phyloP scores from a whole-genome alignment of 2,888 invertebrate genomes.

The Cacoxenus indagator region DNA sequence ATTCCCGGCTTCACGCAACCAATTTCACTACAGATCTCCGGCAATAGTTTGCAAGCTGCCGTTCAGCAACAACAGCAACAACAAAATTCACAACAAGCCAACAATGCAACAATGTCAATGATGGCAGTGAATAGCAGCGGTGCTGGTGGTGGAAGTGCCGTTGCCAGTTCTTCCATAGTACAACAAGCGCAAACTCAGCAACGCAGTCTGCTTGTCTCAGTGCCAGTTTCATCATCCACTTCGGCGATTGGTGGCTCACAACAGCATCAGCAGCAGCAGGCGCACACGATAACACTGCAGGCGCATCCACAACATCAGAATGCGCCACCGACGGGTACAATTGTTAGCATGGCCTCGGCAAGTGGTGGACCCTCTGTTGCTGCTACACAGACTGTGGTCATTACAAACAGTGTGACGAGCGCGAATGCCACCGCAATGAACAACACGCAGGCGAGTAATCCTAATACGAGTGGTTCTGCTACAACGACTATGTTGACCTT shows the following conservation, averaged over 20 bases:
- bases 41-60: constrained; percentile 73
- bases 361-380: constrained; percentile 57
- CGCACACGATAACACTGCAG: constrained; percentile 63
- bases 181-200: constrained; percentile 63
- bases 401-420: constrained; percentile 56
- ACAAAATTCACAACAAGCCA: constrained; percentile 34
- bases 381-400: constrained; percentile 70
- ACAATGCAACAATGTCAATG: constrained; percentile 39
- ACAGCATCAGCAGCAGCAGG: constrained; percentile 68
- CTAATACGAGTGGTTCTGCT: constrained; percentile 27
- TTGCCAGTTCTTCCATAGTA: constrained; percentile 11
- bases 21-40: constrained; percentile 83
- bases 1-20: constrained; percentile 89
- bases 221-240: constrained; percentile 72
- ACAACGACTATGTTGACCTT: constrained; percentile 74
- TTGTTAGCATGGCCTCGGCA: constrained; percentile 71
- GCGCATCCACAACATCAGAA: constrained; percentile 62
- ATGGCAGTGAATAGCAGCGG: constrained; percentile 22
- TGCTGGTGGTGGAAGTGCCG: constrained; percentile 34
- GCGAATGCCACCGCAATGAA: constrained; percentile 35
- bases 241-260: background rate
- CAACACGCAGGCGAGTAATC: constrained; percentile 32
- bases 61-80: constrained; percentile 54
- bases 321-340: constrained; percentile 69
- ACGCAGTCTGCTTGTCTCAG: constrained; percentile 78